A percentile compares a stretch with the other conserved stretches of the same genome.
These are phyloP conservation scores for Podabrus alpinus DNA, from an alignment of 2,888 invertebrate species.

Conservation along the genomic window DNA sequence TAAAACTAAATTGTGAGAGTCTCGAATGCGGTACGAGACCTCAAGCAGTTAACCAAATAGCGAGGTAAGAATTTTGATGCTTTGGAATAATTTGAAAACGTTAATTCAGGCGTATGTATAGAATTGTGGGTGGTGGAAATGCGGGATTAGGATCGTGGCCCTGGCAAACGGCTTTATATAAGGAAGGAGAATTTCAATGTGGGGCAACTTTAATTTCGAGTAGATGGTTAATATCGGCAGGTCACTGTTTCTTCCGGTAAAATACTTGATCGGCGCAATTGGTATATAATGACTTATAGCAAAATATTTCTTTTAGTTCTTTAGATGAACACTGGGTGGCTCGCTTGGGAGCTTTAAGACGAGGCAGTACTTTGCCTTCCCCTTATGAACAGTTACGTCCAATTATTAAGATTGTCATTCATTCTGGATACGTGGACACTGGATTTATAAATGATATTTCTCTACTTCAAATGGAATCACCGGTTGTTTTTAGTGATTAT, in stretches of 20 bases:
- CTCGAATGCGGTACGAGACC: conserved; percentile 75
- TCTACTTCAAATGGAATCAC: conserved; percentile 64
- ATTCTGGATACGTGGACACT: conserved; percentile 74
- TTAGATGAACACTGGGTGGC: conserved; percentile 80
- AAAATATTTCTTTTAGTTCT: conserved; percentile 58
- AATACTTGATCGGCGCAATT: conserved; percentile 43
- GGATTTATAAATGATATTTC: conserved; percentile 82
- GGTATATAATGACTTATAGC: background rate
- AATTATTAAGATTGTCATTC: conserved; percentile 68
- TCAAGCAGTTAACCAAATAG: conserved; percentile 66
- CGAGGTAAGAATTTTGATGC: conserved; percentile 61
- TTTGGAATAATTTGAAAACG: background rate
- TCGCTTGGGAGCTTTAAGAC: conserved; percentile 73
- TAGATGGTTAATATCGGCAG: conserved; percentile 78
- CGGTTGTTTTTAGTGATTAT: conserved; percentile 65
- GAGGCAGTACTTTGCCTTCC: conserved; percentile 73
- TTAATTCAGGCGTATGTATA: conserved; percentile 55
- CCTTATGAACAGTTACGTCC: conserved; percentile 75
- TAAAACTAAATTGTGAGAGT: conserved; percentile 69
- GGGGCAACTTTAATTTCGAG: conserved; percentile 74
- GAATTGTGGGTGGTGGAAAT: conserved; percentile 81
- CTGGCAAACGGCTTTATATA: conserved; percentile 85
- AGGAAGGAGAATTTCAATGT: conserved; percentile 84
- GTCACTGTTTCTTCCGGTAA: conserved; percentile 82
- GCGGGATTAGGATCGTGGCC: conserved; percentile 80